A percentile compares a stretch with the other conserved stretches of the same genome.
These are phyloP conservation scores for Smittia sp. DNA, from an alignment of 2,888 invertebrate genomes.

Conservation along the genomic window DNA sequence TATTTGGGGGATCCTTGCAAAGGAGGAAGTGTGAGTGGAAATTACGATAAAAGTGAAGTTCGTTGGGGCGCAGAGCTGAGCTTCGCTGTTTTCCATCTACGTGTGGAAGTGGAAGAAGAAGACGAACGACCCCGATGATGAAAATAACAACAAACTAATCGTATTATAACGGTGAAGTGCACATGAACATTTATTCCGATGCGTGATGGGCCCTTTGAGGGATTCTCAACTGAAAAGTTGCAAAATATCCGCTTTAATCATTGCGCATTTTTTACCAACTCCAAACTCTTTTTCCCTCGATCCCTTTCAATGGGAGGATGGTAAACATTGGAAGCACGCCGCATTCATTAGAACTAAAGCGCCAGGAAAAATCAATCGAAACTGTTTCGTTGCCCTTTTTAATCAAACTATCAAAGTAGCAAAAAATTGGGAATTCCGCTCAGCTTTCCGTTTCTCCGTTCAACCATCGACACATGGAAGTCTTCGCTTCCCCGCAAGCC, in stretches of 20 bases:
- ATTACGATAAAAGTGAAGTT: not conserved
- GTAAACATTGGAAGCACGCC: too few species aligned
- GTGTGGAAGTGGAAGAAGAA: too few species aligned
- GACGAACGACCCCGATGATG: too few species aligned
- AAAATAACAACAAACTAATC: not conserved
- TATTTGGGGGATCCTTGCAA: not conserved
- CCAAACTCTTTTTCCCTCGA: too few species aligned
- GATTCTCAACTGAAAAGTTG: too few species aligned
- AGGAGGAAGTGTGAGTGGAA: not conserved
- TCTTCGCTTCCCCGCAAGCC: not conserved
- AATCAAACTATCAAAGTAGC: not conserved
- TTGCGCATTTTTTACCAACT: too few species aligned
- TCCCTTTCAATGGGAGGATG: too few species aligned
- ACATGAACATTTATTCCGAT: not conserved
- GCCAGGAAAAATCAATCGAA: not conserved
- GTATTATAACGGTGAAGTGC: constrained; percentile 23
- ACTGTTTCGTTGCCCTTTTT: not conserved
- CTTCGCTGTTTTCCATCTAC: too few species aligned
- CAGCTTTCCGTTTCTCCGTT: not conserved
- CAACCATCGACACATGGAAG: not conserved
- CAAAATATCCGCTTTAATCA: too few species aligned
- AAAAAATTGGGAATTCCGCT: not conserved
- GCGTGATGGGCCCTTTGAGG: too few species aligned
- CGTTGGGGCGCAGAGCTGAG: too few species aligned
- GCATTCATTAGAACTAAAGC: too few species aligned